Evolutionary conservation across 2,888 invertebrate genomes (phyloP), one percentile per base, ranked within the genome.

Genomic region (Agrenia bidenticulata): DNA sequence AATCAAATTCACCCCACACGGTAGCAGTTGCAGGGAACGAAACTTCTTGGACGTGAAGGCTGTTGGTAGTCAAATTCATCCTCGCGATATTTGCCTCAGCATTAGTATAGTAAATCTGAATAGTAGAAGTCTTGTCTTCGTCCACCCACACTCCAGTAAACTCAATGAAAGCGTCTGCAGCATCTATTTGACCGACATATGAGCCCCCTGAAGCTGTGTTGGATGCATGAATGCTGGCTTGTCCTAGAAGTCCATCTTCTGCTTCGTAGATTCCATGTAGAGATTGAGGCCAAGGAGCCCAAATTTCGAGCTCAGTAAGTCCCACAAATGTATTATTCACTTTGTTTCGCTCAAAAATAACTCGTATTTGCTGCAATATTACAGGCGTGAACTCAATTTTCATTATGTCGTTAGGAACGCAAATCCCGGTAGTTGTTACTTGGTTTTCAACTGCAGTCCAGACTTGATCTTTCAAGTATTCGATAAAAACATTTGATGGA

Each of bases 131-230:
- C 41, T 69, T 68, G 37, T 63, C 57, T 7, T 59, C 21, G 9
- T 73, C 71, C 2, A 62, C 69, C 75, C 75, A 75, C 45, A 75
- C 67, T 5, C 75, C 75, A 21, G 73, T 69, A 32, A 75, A 70
- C 42, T 75, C 75, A 13, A 72, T 66, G 21, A 61, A 59, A 1
- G 67, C 51, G 15, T 67, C 67, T 0, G 41, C n/a, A 4, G 15
- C 60, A 21, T 64, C 66, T 24, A 69, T 60, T 50, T 63, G 51
- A 1, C 66, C 69, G 11, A 74, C 74, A 27, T 65, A 75, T 2
- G 72, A 69, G 4, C 69, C 69, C 5, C 70, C 66, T 17, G 72
- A 70, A 1, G 73, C 72, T 1, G 63, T 41, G 9, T 11, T 5
- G 4, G 70, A 64, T 9, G 55, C 66, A 1, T 7, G 50, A 15